Percentiles rank a stretch among this genome's conserved stretches.
These are phyloP conservation scores for Microchirus variegatus DNA, from an alignment of 2,797 vertebrate species.

Conservation along the genomic window DNA sequence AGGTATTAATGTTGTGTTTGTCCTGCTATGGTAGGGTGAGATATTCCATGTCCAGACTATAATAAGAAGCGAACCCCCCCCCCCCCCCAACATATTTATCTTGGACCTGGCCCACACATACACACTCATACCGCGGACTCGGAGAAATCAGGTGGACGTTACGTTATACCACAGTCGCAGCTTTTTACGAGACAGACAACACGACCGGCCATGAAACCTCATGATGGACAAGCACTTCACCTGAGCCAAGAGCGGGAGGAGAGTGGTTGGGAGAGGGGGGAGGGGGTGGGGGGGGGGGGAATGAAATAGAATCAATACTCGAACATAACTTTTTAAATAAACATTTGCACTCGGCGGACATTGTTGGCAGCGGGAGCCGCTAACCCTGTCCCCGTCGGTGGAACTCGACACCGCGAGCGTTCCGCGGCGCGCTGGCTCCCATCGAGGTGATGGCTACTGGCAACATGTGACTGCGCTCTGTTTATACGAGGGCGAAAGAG, in stretches of 20 bases:
- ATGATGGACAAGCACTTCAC: conserved; percentile 67
- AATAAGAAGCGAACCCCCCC: conserved; percentile 65
- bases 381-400: conserved; percentile 80
- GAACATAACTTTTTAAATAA: conserved; percentile 86
- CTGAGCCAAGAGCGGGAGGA: conserved; percentile 64
- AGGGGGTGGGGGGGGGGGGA: conserved; percentile 68
- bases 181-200: conserved; percentile 68
- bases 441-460: conserved; percentile 80
- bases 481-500: conserved; percentile 68
- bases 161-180: conserved; percentile 70
- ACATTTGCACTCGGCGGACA: conserved; percentile 82
- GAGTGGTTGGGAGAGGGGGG: no score
- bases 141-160: conserved; percentile 44
- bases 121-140: conserved; percentile 47
- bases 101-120: conserved; percentile 68
- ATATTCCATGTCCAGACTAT: conserved; percentile 73
- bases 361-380: conserved; percentile 75
- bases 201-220: conserved; percentile 52
- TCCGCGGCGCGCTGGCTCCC: conserved; percentile 67
- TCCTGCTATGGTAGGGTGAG: conserved; percentile 68
- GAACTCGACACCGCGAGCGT: conserved; percentile 73
- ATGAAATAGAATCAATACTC: conserved; percentile 84
- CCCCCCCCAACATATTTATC: conserved; percentile 73
- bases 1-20: conserved; percentile 70
- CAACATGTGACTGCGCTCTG: conserved; percentile 75